phyloP scores from a whole-genome alignment of 2,113 vertebrate genomes.

The Psettodes erumei region DNA sequence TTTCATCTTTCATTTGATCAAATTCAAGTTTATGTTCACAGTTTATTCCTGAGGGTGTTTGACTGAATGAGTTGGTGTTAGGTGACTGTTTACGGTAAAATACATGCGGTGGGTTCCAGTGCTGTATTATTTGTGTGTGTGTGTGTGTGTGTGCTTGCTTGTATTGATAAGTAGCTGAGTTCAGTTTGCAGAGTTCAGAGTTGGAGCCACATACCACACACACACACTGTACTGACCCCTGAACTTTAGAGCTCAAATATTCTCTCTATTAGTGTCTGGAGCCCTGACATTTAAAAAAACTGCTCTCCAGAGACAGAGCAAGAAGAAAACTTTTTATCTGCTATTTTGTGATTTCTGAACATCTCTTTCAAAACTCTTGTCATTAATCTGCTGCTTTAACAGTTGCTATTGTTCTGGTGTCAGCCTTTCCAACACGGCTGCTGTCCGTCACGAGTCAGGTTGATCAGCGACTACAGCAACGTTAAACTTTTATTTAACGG shows the following conservation, averaged over 20 bases:
- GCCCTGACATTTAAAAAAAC: conserved; percentile 45
- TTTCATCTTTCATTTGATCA: conserved; percentile 1
- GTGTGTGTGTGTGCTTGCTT: too few species aligned
- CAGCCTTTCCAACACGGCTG: background rate
- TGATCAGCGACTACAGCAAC: background rate
- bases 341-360: background rate
- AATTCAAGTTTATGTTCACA: background rate
- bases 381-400: background rate
- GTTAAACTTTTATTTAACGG: too few species aligned
- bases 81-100: conserved; percentile 10
- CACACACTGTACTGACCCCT: conserved; percentile 43
- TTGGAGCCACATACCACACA: too few species aligned
- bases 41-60: conserved; percentile 37
- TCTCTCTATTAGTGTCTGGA: conserved; percentile 46
- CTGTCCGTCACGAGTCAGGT: background rate
- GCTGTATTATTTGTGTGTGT: background rate
- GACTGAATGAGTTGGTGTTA: background rate
- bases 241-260: conserved; percentile 65
- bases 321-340: background rate
- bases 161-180: too few species aligned
- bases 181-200: too few species aligned
- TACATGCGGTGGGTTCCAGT: background rate
- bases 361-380: background rate
- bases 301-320: conserved; percentile 6
- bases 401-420: background rate